These are phyloP conservation scores for Agrotis puta DNA, from an alignment of 2,888 invertebrate genomes.

Conservation along the genomic window DNA sequence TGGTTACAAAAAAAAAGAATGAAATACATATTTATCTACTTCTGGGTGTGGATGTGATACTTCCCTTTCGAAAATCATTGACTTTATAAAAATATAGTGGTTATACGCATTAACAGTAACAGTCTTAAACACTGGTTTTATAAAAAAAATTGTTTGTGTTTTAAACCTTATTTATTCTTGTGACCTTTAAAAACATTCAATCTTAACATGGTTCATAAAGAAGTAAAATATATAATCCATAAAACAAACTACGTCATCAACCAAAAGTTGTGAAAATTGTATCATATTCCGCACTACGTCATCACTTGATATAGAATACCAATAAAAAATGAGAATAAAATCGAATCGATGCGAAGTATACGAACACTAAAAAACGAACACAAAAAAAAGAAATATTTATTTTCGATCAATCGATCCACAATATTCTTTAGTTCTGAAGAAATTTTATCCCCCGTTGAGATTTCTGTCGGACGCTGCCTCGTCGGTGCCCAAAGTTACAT, in stretches of 20 bases:
- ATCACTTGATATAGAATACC: constrained; percentile 6
- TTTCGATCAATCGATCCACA: constrained; percentile 73
- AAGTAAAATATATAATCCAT: neutral
- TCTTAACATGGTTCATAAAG: constrained; percentile 1
- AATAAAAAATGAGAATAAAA: constrained; percentile 5
- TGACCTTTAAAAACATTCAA: constrained; percentile 3
- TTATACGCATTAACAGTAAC: neutral
- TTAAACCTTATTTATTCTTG: constrained; percentile 7
- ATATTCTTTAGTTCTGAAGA: constrained; percentile 82
- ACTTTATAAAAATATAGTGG: constrained; percentile 26
- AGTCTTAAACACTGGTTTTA: constrained; percentile 13
- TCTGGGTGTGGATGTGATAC: constrained; percentile 74
- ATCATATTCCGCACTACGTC: constrained; percentile 12
- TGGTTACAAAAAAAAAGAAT: constrained; percentile 79
- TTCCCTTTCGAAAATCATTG: constrained; percentile 44
- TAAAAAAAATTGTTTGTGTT: neutral
- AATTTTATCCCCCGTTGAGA: constrained; percentile 88
- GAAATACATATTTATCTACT: constrained; percentile 75
- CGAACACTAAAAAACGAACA: constrained; percentile 3
- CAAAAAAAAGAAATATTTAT: constrained; percentile 23
- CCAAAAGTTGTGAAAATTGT: constrained; percentile 25
- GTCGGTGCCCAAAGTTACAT: constrained; percentile 77
- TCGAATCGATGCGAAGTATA: neutral
- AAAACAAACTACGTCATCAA: constrained; percentile 30
- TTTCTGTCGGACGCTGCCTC: constrained; percentile 86